phyloP scores from a whole-genome alignment of 2,888 invertebrate genomes.

The Ichneumoninae sp. region DNA sequence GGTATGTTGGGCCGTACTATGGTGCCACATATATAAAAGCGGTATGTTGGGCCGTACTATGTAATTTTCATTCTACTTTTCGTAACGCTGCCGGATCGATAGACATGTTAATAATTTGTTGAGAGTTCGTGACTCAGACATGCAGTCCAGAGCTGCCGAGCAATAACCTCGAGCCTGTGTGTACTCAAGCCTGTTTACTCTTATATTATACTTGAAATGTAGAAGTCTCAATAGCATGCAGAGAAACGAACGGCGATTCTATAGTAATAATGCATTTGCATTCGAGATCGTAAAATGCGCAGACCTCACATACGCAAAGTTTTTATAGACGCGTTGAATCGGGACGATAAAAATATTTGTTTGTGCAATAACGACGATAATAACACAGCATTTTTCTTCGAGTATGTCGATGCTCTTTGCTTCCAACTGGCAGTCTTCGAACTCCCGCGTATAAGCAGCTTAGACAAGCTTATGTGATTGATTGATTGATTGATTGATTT shows the following conservation, averaged over 20 bases:
- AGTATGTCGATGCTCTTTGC: not conserved
- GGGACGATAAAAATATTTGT: slow-evolving; percentile 3
- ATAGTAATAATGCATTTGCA: too few species aligned
- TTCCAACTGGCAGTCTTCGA: too few species aligned
- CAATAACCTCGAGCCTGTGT: not conserved
- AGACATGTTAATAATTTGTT: slow-evolving; percentile 1
- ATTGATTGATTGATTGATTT: too few species aligned
- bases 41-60: too few species aligned
- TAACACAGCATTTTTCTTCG: not conserved
- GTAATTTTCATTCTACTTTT: slow-evolving; percentile 13
- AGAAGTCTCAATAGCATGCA: not conserved
- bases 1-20: too few species aligned
- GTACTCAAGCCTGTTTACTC: not conserved
- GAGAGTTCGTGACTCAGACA: slow-evolving; percentile 6
- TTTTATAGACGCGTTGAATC: slow-evolving; percentile 1
- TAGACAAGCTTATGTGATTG: not conserved
- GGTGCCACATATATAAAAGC: too few species aligned
- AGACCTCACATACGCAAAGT: too few species aligned
- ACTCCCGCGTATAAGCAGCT: too few species aligned
- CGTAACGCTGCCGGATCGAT: slow-evolving; percentile 22
- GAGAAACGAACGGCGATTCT: not conserved
- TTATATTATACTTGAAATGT: not conserved
- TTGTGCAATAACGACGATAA: slow-evolving; percentile 4
- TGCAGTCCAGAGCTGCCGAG: not conserved
- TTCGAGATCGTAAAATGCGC: too few species aligned